Percentiles rank a stretch among this genome's conserved stretches.
Conservation (phyloP, 2,888 invertebrate genomes). For the Phasia obesa region DNA sequence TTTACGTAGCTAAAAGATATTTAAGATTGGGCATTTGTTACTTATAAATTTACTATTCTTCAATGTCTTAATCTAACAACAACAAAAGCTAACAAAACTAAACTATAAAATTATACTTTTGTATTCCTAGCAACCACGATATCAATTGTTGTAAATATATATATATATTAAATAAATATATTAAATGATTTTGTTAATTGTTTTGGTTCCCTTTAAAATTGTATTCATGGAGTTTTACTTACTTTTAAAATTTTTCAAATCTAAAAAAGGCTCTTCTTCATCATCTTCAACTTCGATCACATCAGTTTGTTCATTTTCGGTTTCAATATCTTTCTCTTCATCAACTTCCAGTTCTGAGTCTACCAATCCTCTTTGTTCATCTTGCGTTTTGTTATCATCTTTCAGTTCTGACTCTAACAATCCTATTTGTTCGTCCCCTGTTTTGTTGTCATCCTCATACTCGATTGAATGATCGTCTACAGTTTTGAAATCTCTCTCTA, state of each 20-base stretch:
- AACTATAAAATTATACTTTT: no score
- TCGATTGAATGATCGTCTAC: conserved; percentile 42
- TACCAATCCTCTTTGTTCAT: neutral
- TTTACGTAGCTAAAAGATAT: no score
- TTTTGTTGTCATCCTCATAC: conserved; percentile 44
- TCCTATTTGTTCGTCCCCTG: neutral
- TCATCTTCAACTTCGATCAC: conserved; percentile 48
- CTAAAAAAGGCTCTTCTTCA: conserved; percentile 76
- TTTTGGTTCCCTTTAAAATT: no score
- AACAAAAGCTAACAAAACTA: no score
- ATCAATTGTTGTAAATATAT: no score
- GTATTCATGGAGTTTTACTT: conserved; percentile 14
- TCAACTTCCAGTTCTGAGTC: conserved; percentile 39
- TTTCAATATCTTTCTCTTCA: conserved; percentile 53
- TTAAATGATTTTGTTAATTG: no score
- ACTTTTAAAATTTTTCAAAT: conserved; percentile 66
- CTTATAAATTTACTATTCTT: no score
- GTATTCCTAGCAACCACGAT: no score
- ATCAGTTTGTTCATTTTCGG: conserved; percentile 18
- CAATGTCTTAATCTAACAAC: no score
- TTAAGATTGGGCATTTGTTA: no score
- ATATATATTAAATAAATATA: no score
- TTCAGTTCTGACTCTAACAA: conserved; percentile 29
- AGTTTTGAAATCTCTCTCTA: conserved; percentile 42
- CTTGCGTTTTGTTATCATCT: conserved; percentile 7